A percentile compares a stretch with the other conserved stretches of the same genome.
These are phyloP conservation scores for Nycticorax nycticorax DNA, from an alignment of 2,113 vertebrate species.

Conservation along the genomic window DNA sequence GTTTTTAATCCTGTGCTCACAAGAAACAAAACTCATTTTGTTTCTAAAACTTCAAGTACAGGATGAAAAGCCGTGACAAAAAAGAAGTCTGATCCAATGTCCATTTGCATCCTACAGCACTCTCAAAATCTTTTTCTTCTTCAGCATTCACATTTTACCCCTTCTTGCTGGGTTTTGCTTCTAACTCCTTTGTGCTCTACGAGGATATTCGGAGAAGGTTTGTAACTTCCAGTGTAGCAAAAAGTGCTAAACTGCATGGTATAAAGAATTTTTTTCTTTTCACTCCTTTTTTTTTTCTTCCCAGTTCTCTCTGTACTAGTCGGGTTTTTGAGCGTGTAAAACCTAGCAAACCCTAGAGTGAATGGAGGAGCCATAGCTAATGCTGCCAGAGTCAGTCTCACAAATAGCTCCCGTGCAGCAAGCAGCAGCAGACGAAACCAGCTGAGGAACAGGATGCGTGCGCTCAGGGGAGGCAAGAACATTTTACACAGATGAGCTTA, in stretches of 20 bases:
- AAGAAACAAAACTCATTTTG: neutral
- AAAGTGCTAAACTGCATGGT: neutral
- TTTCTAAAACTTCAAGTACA: neutral
- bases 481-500: neutral
- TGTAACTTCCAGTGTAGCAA: neutral
- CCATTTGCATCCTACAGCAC: neutral
- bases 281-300: neutral
- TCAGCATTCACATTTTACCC: neutral
- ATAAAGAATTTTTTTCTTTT: neutral
- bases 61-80: neutral
- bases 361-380: neutral
- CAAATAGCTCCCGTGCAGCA: neutral
- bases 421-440: neutral
- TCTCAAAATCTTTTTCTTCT: neutral
- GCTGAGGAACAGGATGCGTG: neutral
- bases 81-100: neutral
- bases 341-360: neutral
- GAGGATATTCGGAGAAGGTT: neutral
- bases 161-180: neutral
- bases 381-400: neutral
- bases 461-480: neutral
- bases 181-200: neutral
- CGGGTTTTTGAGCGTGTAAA: neutral
- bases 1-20: neutral
- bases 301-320: neutral